A percentile compares a stretch with the other conserved stretches of the same genome.
Evolutionary conservation across 2,113 vertebrate species (phyloP).

Genomic region (Oreotrochilus melanogaster): DNA sequence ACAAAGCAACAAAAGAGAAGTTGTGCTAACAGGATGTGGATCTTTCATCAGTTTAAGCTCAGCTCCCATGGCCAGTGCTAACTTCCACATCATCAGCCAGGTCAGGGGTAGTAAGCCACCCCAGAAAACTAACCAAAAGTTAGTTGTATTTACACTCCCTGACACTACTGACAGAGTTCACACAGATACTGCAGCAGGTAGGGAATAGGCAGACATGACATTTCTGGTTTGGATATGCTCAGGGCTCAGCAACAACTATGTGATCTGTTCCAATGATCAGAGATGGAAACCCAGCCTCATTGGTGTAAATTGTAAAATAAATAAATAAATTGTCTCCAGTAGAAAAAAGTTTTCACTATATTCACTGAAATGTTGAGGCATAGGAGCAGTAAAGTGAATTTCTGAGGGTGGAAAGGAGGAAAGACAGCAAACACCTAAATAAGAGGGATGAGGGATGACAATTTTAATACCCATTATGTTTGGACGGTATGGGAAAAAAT

Average conservation of each 20-base stretch:
- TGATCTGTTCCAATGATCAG: neutral
- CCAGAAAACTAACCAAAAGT: neutral
- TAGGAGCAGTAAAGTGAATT: neutral
- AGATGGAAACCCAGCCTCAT: neutral
- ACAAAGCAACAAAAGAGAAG: neutral
- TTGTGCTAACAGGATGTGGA: neutral
- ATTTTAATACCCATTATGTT: neutral
- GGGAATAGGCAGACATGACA: neutral
- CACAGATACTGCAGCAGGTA: too few species aligned
- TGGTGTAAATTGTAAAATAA: neutral
- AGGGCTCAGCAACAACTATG: neutral
- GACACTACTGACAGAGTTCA: neutral
- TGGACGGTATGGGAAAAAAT: neutral
- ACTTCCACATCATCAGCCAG: neutral
- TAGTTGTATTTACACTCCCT: neutral
- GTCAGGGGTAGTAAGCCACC: neutral
- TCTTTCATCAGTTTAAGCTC: neutral
- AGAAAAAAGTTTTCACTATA: neutral
- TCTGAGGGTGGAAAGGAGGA: neutral
- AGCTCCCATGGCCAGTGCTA: neutral
- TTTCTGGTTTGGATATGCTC: neutral
- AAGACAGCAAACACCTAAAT: neutral
- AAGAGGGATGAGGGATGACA: neutral
- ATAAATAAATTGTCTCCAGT: neutral
- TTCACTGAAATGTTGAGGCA: neutral